A percentile compares a stretch with the other conserved stretches of the same genome.
These are phyloP conservation scores for Melanotaenia maccullochi DNA, from an alignment of 2,797 vertebrate genomes.

Conservation along the genomic window DNA sequence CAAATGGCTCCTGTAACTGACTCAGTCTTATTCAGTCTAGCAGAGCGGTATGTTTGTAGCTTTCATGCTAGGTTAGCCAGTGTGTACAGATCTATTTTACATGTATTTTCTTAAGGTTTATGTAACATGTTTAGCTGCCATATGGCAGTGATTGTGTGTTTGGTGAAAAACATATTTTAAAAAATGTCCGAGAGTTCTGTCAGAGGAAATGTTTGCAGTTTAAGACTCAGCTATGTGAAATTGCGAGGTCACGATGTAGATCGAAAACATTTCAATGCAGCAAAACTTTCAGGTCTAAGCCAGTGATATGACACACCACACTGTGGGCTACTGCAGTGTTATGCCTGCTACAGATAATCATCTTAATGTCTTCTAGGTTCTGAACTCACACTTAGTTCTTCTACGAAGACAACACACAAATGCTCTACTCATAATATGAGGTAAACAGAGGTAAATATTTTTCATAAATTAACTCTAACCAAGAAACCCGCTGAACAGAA, in stretches of 20 bases:
- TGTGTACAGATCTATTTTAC: background rate
- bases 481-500: background rate
- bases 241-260: background rate
- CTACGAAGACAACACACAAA: background rate
- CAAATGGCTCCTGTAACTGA: background rate
- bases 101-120: background rate
- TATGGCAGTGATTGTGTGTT: background rate
- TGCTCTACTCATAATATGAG: background rate
- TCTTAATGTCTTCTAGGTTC: background rate
- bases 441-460: background rate
- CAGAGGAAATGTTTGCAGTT: background rate
- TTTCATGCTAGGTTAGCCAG: background rate
- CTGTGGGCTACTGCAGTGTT: background rate
- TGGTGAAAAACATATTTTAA: background rate
- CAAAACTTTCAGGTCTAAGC: background rate
- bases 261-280: background rate
- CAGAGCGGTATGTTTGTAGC: background rate
- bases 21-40: background rate
- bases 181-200: background rate
- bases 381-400: background rate
- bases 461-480: background rate
- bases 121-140: background rate
- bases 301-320: background rate
- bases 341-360: background rate
- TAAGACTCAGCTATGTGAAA: background rate